Evolutionary conservation across 2,113 vertebrate genomes (phyloP).

Genomic region (Chloebia gouldiae): DNA sequence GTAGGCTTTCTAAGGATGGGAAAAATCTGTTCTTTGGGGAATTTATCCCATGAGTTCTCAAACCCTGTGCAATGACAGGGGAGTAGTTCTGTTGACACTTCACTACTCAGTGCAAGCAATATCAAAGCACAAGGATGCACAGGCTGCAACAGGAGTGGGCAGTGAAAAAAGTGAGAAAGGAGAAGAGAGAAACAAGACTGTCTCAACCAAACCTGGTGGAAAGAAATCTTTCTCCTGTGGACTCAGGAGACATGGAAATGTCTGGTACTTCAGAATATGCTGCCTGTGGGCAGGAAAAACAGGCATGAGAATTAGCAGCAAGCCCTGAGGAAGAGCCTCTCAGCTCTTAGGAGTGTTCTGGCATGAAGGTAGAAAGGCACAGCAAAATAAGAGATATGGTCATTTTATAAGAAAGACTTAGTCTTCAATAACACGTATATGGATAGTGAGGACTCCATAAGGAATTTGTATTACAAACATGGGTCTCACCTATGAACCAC

Average conservation of each 20-base stretch:
- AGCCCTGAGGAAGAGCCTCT: background rate
- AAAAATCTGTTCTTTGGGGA: background rate
- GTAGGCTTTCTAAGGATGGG: background rate
- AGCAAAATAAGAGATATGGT: background rate
- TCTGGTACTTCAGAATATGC: background rate
- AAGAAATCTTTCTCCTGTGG: background rate
- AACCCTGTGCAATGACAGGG: background rate
- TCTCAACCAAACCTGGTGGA: background rate
- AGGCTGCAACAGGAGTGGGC: background rate
- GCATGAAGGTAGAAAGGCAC: background rate
- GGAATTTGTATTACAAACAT: background rate
- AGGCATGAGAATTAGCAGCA: background rate
- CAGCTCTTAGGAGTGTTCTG: background rate
- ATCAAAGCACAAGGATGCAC: background rate
- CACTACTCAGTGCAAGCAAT: fast-evolving
- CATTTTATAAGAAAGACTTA: background rate
- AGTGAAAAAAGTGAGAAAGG: background rate
- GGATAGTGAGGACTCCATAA: background rate
- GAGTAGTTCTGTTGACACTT: background rate
- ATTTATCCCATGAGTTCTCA: background rate
- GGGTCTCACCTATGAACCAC: background rate
- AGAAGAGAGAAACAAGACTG: background rate
- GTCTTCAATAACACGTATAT: background rate
- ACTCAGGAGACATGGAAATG: background rate
- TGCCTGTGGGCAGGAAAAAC: background rate